A percentile compares a stretch with the other conserved stretches of the same genome.
Evolutionary conservation across 2,797 vertebrate genomes (phyloP).

Genomic region (Pantherophis alleghaniensis): DNA sequence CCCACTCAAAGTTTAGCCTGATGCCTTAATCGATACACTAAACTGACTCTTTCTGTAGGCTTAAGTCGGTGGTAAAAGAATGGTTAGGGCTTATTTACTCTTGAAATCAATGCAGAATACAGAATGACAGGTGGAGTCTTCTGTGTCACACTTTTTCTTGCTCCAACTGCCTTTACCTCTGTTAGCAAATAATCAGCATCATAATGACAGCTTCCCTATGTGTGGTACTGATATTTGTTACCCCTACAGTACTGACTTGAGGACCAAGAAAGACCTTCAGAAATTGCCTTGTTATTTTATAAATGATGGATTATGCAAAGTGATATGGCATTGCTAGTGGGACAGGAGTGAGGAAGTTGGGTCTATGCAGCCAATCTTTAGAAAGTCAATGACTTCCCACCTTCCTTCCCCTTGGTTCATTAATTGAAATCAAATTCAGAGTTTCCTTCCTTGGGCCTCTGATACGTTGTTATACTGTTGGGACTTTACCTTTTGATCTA

Average conservation of each 20-base stretch:
- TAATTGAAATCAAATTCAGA: background rate
- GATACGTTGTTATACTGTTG: background rate
- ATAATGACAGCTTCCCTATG: background rate
- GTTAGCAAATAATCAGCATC: background rate
- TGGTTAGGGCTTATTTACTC: background rate
- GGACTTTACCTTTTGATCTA: background rate
- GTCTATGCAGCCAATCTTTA: background rate
- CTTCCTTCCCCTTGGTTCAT: background rate
- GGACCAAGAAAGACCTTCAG: background rate
- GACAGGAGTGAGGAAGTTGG: background rate
- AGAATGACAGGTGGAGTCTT: no score
- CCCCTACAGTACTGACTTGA: background rate
- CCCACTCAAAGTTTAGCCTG: background rate
- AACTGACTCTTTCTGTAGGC: background rate
- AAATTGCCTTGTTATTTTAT: background rate
- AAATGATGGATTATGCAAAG: background rate
- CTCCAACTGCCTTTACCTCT: background rate
- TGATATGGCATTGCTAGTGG: background rate
- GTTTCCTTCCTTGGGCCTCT: background rate
- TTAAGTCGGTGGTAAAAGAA: background rate
- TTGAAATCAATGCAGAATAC: background rate
- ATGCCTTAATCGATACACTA: background rate
- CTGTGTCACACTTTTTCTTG: background rate
- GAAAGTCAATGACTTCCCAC: background rate
- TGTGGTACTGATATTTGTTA: background rate